Base-by-base conservation (phyloP, 92 coral and sea anemone genomes). In the Siderastrea radians region DNA sequence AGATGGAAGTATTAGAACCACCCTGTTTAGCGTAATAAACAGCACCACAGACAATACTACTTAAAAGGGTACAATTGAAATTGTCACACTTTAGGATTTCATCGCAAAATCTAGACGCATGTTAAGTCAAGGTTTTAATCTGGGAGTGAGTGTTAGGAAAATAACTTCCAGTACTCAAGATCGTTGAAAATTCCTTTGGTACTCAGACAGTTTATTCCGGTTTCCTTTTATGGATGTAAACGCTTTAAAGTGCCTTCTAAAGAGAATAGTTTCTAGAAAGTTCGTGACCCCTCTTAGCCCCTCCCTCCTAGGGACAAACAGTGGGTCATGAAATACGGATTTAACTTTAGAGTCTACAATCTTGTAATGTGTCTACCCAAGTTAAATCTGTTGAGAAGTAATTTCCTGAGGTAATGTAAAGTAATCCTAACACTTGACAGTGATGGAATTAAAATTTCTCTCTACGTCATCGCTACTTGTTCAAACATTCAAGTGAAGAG, bases 221-320 rank as follows among this genome's bases (percentile, higher is more conserved):
- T n/a, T 16, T 14, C 68, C 44, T 62, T 55, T 46, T 7, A 69
- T 12, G 62, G 75, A 50, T 80, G 9, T 53, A n/a, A 51, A 10
- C 49, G 64, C 38, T 82, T 45, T 13, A 13, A 52, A 57, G 45
- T 49, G 86, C 73, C 14, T 51, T 52, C 6, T 74, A 6, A 54
- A 46, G 0, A 26, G 3, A 12, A 68, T 45, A 69, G 69, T 55
- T 82, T 46, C 77, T 70, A 11, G 78, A 60, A 55, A 82, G 86
- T 48, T 69, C 57, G 12, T 11, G 43, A n/a, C 48, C 67, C 12
- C 68, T 54, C 53, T 71, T 48, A 50, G 12, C 75, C 75, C 5
- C 14, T 71, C 6, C 1, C 38, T 13, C 53, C 1, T 16, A 61
- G 66, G 15, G n/a, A 13, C 66, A 61, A 16, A 14, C 38, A 16